A percentile compares a stretch with the other conserved stretches of the same genome.
Conservation (phyloP, 2,797 vertebrate species). For the Percopsis omiscomaycus region DNA sequence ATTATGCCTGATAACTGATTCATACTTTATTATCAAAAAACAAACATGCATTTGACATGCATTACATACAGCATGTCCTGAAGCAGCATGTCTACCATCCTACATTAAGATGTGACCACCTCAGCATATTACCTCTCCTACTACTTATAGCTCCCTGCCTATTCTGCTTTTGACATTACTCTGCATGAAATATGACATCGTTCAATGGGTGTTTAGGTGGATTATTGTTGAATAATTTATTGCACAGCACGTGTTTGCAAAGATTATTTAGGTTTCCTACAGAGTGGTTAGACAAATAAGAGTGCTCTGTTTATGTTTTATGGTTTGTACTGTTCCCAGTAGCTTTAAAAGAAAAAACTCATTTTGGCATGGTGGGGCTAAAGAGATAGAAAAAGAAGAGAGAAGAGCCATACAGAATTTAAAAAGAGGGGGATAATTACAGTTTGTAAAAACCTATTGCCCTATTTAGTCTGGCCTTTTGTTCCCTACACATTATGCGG, state of each 20-base stretch:
- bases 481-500: constrained; percentile 19
- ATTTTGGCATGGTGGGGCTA: neutral
- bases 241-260: constrained; percentile 7
- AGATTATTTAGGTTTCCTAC: constrained; percentile 18
- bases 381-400: constrained; percentile 19
- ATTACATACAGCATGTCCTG: neutral
- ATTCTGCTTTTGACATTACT: constrained; percentile 20
- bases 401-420: constrained; percentile 28
- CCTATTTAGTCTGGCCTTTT: constrained; percentile 25
- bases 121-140: neutral
- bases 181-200: constrained; percentile 12
- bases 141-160: constrained; percentile 8
- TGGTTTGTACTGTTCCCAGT: neutral
- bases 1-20: too few relatives aligned
- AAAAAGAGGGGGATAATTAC: constrained; percentile 35
- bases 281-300: constrained; percentile 8
- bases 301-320: constrained; percentile 10
- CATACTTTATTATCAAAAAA: neutral
- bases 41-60: neutral
- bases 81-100: constrained; percentile 11
- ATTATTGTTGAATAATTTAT: constrained; percentile 36
- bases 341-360: neutral
- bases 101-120: neutral
- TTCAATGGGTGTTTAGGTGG: constrained; percentile 10
- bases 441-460: constrained; percentile 31